Base-by-base conservation (phyloP, 1,140 invertebrate species). In the Trissolcus basalis region DNA sequence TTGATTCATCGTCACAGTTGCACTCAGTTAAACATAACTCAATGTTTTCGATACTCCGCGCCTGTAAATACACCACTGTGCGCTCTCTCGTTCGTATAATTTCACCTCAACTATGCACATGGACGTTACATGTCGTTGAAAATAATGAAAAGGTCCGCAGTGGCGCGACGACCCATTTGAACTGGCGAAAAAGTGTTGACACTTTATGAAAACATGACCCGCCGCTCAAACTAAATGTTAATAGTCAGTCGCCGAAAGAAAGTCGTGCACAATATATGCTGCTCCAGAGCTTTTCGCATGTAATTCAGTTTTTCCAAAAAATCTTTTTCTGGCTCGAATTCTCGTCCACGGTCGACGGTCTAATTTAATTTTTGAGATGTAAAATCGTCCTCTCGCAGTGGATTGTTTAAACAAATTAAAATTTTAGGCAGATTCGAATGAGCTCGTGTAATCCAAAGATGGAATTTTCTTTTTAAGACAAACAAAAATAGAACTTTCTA, bases 1-100 rank as follows among this genome's bases (percentile, higher is more conserved):
- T 70, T 55, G 60, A 55, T 65, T 64, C 48, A 58, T 64, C 58
- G 45, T 58, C 65, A 76, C 64, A 75, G 72, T 64, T 75, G 72
- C 55, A 70, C 16, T 44, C 47, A 12, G 43, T 69, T 70, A 70
- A 76, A 76, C 56, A 70, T 44, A 56, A 43, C 55, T 76, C 44
- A 51, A 59, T 69, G 55, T 64, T 75, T 59, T 59, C 54, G 27
- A 54, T 53, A 27, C 14, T 63, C 51, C 36, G 59, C 45, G 59
- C 45, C 41, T 64, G 59, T 69, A 59, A 65, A 69, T 76, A 59
- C 59, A 76, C 19, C 1, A 51, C 64, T 69, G 72, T 64, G 72
- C 13, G 13, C 15, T 59, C 43, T 53, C 64, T 53, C 65, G 19
- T 27, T 50, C 14, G 63, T 47, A 59, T 49, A 27, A 27, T 27